Evolutionary conservation across 2,797 vertebrate species (phyloP), one percentile per base, ranked within the genome.

Genomic region (Myotis pilosus): DNA sequence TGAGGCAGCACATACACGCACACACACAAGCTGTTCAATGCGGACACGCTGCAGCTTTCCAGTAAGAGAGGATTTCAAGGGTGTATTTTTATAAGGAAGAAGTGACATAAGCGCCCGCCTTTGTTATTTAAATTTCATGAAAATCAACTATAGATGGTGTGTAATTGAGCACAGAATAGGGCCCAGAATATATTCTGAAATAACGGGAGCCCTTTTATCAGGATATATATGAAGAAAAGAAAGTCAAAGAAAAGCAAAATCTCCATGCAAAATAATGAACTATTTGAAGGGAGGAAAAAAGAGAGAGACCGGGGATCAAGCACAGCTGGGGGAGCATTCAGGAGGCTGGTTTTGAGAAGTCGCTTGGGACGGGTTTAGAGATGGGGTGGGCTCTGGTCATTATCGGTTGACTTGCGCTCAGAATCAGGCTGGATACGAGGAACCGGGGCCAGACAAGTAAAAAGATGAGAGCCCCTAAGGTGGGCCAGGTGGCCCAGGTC

Each of bases 61-160:
- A 94, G 9, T 64, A 51, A 84, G 81, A 88, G 84, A 53, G 23
- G 75, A 87, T 95, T 96, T 96, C 92, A 92, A 97, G 95, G 82
- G 74, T 87, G 92, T 81, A 60, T 94, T 97, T 97, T 96, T 93
- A 96, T 96, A 96, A 90, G 92, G 87, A 94, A 97, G 96, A 97
- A 96, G 85, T 97, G 96, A 96, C 97, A 97, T 97, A 96, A 97
- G 96, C 64, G 62, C 51, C 90, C 12, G 20, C 93, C 92, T 97
- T 97, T 97, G 97, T 97, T 87, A 97, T 97, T 97, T 96, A 97
- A 96, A 97, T 97, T 94, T 97, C 93, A 95, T 96, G 96, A 96
- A 97, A 97, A 97, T 96, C 95, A 95, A 94, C 96, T 90, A 96
- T 96, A 97, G 92, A 97, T 53, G 92, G 95, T 96, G 96, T 97